Conservation (phyloP, 2,113 vertebrate genomes). For the Danio rerio region DNA sequence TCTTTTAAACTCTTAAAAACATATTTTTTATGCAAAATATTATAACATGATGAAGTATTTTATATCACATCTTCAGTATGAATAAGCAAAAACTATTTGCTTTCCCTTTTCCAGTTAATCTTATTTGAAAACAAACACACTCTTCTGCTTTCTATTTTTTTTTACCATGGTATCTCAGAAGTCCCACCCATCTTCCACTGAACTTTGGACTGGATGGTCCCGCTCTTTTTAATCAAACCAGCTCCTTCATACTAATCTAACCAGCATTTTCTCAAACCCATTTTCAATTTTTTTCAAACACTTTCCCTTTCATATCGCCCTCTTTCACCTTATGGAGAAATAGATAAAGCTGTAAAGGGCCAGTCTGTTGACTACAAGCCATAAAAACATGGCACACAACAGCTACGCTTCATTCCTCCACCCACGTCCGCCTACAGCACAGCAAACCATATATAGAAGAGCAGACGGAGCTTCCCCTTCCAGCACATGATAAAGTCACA, state of each 20-base stretch:
- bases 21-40: no score
- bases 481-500: not conserved
- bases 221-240: not conserved
- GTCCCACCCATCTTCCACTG: not conserved
- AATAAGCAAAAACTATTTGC: no score
- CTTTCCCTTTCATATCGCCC: not conserved
- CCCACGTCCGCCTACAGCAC: not conserved
- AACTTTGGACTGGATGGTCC: constrained; percentile 32
- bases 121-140: not conserved
- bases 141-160: constrained; percentile 4
- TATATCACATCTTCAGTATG: no score
- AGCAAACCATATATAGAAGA: constrained; percentile 24
- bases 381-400: constrained; percentile 19
- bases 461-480: not conserved
- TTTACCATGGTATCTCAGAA: not conserved
- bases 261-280: not conserved
- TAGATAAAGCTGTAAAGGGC: not conserved
- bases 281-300: not conserved
- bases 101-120: no score
- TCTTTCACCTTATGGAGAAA: constrained; percentile 1
- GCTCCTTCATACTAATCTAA: not conserved
- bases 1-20: no score
- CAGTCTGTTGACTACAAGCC: not conserved
- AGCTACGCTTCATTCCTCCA: not conserved
- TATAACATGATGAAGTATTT: no score